Conservation (phyloP, 1,140 invertebrate genomes). For the Gryllus bimaculatus region DNA sequence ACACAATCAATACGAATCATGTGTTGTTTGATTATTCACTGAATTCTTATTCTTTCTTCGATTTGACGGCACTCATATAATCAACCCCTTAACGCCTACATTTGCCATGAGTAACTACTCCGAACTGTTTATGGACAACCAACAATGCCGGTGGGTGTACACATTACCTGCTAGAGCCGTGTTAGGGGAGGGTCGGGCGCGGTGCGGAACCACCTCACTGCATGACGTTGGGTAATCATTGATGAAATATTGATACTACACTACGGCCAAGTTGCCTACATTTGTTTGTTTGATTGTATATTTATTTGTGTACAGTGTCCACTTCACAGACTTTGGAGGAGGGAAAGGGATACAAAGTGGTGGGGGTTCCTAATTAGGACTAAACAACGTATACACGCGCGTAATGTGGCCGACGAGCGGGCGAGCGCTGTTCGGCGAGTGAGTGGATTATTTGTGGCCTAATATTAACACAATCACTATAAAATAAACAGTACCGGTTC, state of each 20-base stretch:
- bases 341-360: background rate
- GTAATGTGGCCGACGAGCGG: background rate
- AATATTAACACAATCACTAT: background rate
- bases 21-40: too few relatives aligned
- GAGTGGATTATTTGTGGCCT: constrained; percentile 3
- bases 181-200: background rate
- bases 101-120: background rate
- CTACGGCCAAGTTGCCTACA: background rate
- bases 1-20: too few relatives aligned
- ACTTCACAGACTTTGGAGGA: constrained; percentile 3
- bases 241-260: constrained; percentile 5
- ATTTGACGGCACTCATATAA: background rate
- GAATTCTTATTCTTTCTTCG: background rate
- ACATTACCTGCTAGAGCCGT: background rate
- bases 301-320: constrained; percentile 4
- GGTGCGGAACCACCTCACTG: background rate
- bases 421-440: background rate
- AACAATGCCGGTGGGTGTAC: background rate
- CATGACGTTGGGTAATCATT: constrained; percentile 4
- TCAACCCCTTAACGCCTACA: background rate
- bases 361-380: background rate
- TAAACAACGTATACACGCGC: background rate
- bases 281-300: constrained; percentile 6
- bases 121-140: constrained; percentile 1
- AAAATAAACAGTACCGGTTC: background rate